Evolutionary conservation across 2,797 vertebrate genomes (phyloP).

Genomic region (Anguilla anguilla): DNA sequence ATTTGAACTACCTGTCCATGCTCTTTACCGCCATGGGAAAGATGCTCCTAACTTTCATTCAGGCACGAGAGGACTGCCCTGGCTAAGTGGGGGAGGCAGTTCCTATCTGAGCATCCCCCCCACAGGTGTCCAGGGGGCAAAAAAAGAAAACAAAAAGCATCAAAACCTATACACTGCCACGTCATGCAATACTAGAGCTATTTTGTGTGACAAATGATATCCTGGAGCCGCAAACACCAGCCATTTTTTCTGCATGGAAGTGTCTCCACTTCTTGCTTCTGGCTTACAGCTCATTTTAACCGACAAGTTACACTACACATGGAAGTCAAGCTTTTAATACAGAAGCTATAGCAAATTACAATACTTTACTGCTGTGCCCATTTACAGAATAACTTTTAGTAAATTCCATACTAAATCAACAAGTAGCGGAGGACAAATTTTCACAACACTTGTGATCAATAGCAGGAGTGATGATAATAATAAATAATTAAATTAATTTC

Average conservation of each 20-base stretch:
- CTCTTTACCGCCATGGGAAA: not conserved
- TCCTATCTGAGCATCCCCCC: not conserved
- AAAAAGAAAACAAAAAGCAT: not conserved
- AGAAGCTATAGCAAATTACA: not conserved
- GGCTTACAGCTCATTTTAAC: not conserved
- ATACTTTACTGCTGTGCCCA: not conserved
- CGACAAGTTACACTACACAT: not conserved
- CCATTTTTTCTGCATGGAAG: not conserved
- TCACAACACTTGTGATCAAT: not conserved
- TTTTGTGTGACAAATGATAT: not conserved
- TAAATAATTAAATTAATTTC: too few relatives aligned
- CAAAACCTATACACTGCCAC: not conserved
- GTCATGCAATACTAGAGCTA: not conserved
- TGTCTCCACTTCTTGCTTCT: not conserved
- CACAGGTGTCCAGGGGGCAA: not conserved
- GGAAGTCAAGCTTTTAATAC: not conserved
- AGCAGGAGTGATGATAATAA: not conserved
- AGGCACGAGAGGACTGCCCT: not conserved
- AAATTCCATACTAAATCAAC: not conserved
- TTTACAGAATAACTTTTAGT: not conserved
- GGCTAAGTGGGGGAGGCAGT: not conserved
- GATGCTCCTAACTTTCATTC: not conserved
- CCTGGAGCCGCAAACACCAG: not conserved
- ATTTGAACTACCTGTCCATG: too few relatives aligned
- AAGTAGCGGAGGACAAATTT: not conserved